These are phyloP conservation scores for Lamprotornis superbus DNA, from an alignment of 2,113 vertebrate genomes.

Conservation along the genomic window DNA sequence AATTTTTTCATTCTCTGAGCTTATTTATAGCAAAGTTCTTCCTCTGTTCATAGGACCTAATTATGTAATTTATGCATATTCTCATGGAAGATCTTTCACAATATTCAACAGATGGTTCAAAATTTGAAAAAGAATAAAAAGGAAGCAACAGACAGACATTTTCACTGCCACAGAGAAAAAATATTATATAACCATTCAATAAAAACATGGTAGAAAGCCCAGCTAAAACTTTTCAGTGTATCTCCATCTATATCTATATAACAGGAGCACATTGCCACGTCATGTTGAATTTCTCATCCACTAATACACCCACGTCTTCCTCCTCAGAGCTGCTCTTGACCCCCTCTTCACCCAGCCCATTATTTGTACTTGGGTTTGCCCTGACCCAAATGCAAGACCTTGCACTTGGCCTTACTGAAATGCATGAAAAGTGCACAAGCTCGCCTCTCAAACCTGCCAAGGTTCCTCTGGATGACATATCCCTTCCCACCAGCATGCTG, in stretches of 20 bases:
- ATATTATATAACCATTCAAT: background rate
- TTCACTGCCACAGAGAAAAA: background rate
- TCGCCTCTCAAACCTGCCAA: background rate
- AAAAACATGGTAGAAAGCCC: background rate
- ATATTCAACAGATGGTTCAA: background rate
- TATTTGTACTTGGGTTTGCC: background rate
- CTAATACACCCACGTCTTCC: background rate
- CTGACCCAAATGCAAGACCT: background rate
- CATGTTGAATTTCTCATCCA: background rate
- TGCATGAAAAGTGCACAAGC: too few relatives aligned
- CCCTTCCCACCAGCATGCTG: background rate
- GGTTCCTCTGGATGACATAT: background rate
- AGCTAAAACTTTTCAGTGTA: background rate
- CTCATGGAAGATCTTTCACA: background rate
- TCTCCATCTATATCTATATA: background rate
- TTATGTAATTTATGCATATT: background rate
- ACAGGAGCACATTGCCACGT: background rate
- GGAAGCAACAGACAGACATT: background rate
- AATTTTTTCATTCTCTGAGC: background rate
- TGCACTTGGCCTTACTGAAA: background rate
- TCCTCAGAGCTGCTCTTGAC: background rate
- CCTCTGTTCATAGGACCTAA: background rate
- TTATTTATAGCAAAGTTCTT: background rate
- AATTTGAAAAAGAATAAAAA: background rate
- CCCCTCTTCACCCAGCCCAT: background rate